Evolutionary conservation across 2,113 vertebrate genomes (phyloP).

Genomic region (Mungos mungo): DNA sequence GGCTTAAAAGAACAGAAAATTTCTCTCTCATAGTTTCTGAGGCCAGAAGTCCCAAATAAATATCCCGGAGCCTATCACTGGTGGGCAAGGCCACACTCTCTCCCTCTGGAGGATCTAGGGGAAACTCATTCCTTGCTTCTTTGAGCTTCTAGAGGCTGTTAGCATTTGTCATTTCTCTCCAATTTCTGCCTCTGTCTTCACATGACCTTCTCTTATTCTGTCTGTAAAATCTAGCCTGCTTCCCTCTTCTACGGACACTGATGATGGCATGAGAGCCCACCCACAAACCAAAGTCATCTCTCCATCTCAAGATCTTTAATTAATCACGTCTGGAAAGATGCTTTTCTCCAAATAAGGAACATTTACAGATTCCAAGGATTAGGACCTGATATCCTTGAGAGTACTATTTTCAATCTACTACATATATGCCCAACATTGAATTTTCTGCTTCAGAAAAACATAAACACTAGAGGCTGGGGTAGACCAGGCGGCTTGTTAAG

Average conservation of each 20-base stretch:
- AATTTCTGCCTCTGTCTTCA: background rate
- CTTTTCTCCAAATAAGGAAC: background rate
- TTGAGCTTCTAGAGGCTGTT: too few species aligned
- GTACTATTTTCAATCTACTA: background rate
- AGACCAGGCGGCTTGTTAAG: background rate
- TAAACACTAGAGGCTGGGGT: background rate
- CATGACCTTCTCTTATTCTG: background rate
- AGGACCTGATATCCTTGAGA: too few species aligned
- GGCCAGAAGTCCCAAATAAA: background rate
- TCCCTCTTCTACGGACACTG: background rate
- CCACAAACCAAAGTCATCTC: background rate
- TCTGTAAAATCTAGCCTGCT: background rate
- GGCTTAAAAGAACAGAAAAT: background rate
- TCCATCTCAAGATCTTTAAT: background rate
- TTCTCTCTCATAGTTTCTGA: background rate
- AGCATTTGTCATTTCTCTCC: background rate
- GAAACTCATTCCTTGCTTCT: too few species aligned
- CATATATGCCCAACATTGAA: background rate
- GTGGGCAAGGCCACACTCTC: background rate
- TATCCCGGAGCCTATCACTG: too few species aligned
- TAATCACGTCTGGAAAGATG: background rate
- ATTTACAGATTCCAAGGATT: background rate
- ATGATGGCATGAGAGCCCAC: background rate
- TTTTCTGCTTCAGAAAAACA: background rate
- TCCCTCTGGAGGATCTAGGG: background rate